A percentile compares a stretch with the other conserved stretches of the same genome.
Conservation (phyloP, 2,113 vertebrate species). For the Tachysurus vachellii region DNA sequence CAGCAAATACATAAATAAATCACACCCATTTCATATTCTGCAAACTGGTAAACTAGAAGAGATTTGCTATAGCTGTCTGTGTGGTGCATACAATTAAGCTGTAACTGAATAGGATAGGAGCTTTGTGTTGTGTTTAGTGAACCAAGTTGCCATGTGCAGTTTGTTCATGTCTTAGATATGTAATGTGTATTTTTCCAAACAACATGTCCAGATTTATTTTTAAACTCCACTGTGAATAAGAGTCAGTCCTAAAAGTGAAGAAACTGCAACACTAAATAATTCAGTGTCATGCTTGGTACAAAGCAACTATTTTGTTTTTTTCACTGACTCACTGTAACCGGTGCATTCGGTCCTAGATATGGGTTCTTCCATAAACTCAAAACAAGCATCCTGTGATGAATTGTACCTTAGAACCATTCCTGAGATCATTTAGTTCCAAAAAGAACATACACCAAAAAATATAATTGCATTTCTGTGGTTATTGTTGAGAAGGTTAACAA, state of each 20-base stretch:
- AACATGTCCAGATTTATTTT: background rate
- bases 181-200: background rate
- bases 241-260: conserved; percentile 9
- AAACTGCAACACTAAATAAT: conserved; percentile 33
- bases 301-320: conserved; percentile 17
- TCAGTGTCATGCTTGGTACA: conserved; percentile 15
- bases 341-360: background rate
- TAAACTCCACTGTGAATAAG: background rate
- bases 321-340: background rate
- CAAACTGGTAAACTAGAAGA: conserved; percentile 26
- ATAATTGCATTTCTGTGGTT: conserved; percentile 10
- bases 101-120: background rate
- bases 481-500: background rate
- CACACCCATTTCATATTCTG: conserved; percentile 19
- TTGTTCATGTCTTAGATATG: background rate
- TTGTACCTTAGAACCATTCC: background rate
- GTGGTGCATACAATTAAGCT: background rate
- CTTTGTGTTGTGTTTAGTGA: background rate
- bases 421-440: background rate
- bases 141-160: background rate
- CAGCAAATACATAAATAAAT: conserved; percentile 43
- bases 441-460: background rate
- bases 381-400: background rate
- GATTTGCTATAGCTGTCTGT: background rate
- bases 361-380: background rate